phyloP scores from a whole-genome alignment of 2,113 vertebrate genomes.

The Mesembrinibis cayennensis region DNA sequence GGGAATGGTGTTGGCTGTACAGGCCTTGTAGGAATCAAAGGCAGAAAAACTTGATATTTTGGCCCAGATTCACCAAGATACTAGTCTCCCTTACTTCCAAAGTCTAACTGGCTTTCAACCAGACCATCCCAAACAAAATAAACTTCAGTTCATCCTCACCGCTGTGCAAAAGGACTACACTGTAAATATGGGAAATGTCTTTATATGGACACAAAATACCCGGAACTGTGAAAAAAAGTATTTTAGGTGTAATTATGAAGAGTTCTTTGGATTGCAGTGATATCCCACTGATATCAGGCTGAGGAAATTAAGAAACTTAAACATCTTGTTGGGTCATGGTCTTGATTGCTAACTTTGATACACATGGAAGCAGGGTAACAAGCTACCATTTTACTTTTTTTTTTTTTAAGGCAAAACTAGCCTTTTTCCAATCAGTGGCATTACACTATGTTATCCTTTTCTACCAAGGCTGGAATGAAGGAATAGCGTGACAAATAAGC shows the following conservation, averaged over 20 bases:
- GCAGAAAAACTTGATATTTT: background rate
- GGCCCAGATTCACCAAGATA: background rate
- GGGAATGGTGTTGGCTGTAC: background rate
- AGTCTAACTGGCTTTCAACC: background rate
- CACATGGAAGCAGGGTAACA: background rate
- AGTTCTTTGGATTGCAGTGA: background rate
- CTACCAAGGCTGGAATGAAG: background rate
- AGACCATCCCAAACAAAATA: background rate
- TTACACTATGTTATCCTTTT: background rate
- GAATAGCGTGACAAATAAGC: background rate
- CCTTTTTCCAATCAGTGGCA: background rate
- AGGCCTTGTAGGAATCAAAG: background rate
- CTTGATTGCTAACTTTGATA: background rate
- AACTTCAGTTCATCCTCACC: background rate
- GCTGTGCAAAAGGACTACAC: background rate
- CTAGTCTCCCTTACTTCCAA: background rate
- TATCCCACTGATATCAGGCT: background rate
- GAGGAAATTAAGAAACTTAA: background rate
- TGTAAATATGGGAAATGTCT: background rate
- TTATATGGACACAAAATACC: background rate
- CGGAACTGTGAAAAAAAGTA: background rate
- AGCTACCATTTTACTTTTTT: background rate
- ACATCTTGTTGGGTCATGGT: background rate
- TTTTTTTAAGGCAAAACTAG: background rate
- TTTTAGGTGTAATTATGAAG: background rate